Evolutionary conservation across 2,113 vertebrate genomes (phyloP).

Genomic region (Bambusicola thoracicus): DNA sequence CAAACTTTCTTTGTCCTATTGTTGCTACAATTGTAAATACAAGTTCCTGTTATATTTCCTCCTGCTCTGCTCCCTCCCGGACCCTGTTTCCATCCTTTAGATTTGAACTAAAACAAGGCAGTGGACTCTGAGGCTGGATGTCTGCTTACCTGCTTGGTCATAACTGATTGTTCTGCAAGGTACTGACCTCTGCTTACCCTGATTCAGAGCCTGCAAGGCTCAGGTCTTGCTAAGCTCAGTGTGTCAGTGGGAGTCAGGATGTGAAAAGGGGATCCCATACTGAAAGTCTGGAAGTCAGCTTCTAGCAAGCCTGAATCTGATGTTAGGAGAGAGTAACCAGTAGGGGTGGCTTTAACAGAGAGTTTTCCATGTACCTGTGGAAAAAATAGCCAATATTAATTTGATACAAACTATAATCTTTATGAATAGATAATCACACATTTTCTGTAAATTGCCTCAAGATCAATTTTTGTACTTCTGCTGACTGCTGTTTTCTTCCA

Average conservation of each 20-base stretch:
- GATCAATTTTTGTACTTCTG: conserved; percentile 9
- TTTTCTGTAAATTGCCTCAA: background rate
- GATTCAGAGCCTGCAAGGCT: background rate
- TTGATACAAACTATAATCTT: background rate
- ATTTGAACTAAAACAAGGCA: background rate
- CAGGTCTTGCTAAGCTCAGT: background rate
- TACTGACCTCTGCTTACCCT: background rate
- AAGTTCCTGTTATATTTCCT: background rate
- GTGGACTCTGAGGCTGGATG: background rate
- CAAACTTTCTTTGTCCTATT: too few species aligned
- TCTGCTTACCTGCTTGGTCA: background rate
- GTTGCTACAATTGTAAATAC: accelerated
- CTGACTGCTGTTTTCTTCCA: background rate
- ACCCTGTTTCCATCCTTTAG: background rate
- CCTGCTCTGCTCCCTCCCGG: background rate
- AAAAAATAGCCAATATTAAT: background rate
- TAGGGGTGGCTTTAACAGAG: background rate
- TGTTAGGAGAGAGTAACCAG: background rate
- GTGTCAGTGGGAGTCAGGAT: background rate
- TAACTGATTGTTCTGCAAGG: accelerated
- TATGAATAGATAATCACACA: background rate
- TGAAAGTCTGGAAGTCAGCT: background rate
- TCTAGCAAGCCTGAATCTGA: background rate
- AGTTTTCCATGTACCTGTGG: background rate
- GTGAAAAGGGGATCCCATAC: background rate